Evolutionary conservation across 2,797 vertebrate species (phyloP), one percentile per base, ranked within the genome.

Genomic region (Pogonophryne albipinna): DNA sequence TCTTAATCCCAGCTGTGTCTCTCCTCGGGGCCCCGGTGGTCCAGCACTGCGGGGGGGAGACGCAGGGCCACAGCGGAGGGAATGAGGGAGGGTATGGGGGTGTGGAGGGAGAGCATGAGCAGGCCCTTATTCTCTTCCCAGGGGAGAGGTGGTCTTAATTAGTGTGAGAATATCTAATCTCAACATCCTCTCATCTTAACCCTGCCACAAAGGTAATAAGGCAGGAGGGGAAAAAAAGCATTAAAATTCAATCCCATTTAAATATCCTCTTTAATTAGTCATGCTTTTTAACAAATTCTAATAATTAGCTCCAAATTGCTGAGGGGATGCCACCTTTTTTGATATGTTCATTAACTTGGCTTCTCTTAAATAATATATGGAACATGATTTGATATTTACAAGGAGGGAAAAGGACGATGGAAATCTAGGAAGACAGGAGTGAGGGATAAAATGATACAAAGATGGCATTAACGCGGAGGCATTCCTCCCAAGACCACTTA

Each of bases 251-350:
- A 94, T 94, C 90, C 92, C 85, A 92, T 95, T 95, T 93, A 94
- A 95, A 95, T 93, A 93, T 94, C 94, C 94, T 92, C 92, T 95
- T 95, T 95, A 96, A 95, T 96, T 95, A 95, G 94, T 95, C 95
- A 95, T 95, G 94, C 90, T 91, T 95, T 95, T 95, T 95, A 95
- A 95, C 94, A 92, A 91, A 94, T 95, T 94, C 93, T 94, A 94
- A 95, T 95, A 94, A 95, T 94, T 94, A 93, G 94, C 86, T 94
- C 92, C 83, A 93, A 94, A 94, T 94, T 94, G 94, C 94, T 91
- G 78, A 88, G 90, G 91, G 92, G 90, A 91, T 85, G 90, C 91
- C 79, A 69, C 72, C 53, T 91, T 93, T 91, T 86, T 89, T 94
- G 93, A 95, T 91, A 88, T 85, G 88, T 94, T 95, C 93, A 95